Percentiles rank a stretch among this genome's conserved stretches.
Conservation (phyloP, 2,113 vertebrate genomes). For the Daubentonia madagascariensis region DNA sequence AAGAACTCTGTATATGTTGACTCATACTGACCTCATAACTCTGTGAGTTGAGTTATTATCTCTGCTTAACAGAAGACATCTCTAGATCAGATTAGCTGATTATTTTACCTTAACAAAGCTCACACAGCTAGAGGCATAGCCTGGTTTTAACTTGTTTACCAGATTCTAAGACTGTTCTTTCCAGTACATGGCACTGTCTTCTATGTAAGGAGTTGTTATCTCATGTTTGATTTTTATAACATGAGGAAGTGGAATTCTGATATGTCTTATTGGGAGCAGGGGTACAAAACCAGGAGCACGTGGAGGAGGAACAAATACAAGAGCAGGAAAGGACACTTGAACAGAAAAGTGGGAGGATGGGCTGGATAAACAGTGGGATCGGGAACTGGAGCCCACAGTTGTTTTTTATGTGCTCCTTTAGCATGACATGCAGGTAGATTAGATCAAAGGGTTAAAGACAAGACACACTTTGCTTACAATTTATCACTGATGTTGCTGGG, state of each 20-base stretch:
- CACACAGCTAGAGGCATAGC: neutral
- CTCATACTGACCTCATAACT: neutral
- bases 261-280: neutral
- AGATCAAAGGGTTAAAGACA: neutral
- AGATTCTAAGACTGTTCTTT: neutral
- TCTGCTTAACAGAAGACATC: neutral
- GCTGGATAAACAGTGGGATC: neutral
- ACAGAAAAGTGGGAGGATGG: neutral
- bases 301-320: neutral
- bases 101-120: constrained; percentile 26
- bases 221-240: neutral
- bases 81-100: neutral
- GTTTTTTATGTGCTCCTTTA: neutral
- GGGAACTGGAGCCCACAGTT: neutral
- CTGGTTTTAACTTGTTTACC: neutral
- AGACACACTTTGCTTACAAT: neutral
- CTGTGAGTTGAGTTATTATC: neutral
- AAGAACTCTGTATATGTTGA: neutral
- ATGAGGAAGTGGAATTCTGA: neutral
- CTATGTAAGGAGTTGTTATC: neutral
- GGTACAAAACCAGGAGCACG: neutral
- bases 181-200: neutral
- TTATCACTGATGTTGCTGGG: neutral
- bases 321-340: neutral
- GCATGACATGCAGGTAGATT: too few species aligned